Evolutionary conservation across 2,797 vertebrate genomes (phyloP).

Genomic region (Remorina albescens): DNA sequence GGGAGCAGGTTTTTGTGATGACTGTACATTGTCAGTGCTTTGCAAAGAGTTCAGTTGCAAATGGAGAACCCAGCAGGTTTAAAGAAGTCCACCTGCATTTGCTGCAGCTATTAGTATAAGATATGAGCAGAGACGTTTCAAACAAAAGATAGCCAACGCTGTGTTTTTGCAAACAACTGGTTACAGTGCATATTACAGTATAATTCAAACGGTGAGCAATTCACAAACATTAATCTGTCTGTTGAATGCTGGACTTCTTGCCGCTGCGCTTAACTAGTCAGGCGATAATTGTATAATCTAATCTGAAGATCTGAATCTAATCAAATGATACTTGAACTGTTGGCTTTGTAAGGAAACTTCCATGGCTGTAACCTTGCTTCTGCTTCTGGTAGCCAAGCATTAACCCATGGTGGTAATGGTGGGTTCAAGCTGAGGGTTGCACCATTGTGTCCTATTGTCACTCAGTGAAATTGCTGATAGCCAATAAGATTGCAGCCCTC

Average conservation of each 20-base stretch:
- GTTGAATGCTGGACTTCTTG: conserved; percentile 17
- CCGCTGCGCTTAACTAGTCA: neutral
- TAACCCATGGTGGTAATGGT: neutral
- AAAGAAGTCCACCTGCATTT: neutral
- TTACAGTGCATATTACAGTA: neutral
- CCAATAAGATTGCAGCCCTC: no score
- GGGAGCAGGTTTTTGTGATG: conserved; percentile 10
- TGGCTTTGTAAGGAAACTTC: conserved; percentile 9
- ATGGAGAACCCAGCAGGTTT: neutral
- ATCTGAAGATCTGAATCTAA: conserved; percentile 21
- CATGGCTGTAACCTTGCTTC: conserved; percentile 3
- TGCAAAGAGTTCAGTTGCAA: neutral
- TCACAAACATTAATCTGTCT: no score
- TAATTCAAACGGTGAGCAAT: no score
- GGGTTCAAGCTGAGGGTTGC: neutral
- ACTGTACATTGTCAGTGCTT: neutral
- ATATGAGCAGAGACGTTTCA: no score
- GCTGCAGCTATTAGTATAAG: neutral
- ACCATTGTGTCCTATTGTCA: no score
- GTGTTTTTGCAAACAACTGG: neutral
- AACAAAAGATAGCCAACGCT: neutral
- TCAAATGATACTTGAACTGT: conserved; percentile 14
- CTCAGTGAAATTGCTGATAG: no score
- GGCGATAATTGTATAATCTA: neutral
- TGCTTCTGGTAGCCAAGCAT: neutral